Evolutionary conservation across 2,888 invertebrate genomes (phyloP), one percentile per base, ranked within the genome.

Genomic region (Epiblema foenella): DNA sequence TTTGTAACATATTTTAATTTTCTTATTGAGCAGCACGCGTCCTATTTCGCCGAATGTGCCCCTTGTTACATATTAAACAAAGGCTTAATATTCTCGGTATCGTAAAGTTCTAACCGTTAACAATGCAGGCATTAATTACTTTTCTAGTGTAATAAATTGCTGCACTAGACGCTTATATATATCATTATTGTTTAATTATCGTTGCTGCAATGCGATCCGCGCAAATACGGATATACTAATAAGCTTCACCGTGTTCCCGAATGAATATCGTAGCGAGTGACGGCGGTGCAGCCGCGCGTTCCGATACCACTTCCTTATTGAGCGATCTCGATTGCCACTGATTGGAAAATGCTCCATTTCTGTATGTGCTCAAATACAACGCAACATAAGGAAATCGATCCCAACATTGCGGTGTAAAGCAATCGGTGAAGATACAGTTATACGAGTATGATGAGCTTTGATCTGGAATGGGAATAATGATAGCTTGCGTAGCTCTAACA

Each of bases 251-350:
- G 24, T 24, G 69, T 64, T 65, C 51, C 69, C 69, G 12, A 46
- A 65, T 11, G 51, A 62, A 57, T 56, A 68, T 73, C 68, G 68
- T 72, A 68, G 66, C 63, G 29, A 37, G 60, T 20, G 54, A 54
- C 66, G 42, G 60, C 60, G 52, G 33, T 8, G 33, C 51, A n/a
- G 49, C 71, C 54, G 46, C n/a, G 51, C 78, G 78, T 77, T 76
- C 75, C 68, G 51, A 64, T 71, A 73, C 78, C 78, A 79, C 83
- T 88, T 89, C 88, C 88, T 89, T 81, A 87, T 88, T 85, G 84
- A 80, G 75, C 80, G 82, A 79, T 85, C 85, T 79, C 72, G 72
- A 76, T 77, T 75, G 74, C 75, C 59, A 54, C 63, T 69, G 74
- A 75, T 75, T 76, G 74, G 67, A 71, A 72, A 68, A 51, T 58